Evolutionary conservation across 2,888 invertebrate genomes (phyloP).

Genomic region (Cerastoderma edule): DNA sequence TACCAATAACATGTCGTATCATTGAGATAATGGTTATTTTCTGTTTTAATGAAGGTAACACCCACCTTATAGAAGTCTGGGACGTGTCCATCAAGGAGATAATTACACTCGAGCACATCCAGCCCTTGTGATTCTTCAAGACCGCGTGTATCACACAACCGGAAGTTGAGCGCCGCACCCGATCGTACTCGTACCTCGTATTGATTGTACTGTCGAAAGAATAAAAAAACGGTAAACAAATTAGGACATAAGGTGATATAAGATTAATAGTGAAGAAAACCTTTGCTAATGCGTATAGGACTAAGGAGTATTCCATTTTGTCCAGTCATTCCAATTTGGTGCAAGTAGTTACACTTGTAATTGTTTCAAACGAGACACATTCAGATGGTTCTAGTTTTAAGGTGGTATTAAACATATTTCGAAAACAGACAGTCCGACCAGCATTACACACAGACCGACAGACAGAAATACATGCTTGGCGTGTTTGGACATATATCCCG

Average conservation of each 20-base stretch:
- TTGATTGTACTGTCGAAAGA: slow-evolving; percentile 52
- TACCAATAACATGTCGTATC: too few relatives aligned
- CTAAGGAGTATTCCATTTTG: not conserved
- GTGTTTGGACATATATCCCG: too few relatives aligned
- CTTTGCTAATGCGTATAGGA: not conserved
- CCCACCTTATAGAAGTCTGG: slow-evolving; percentile 45
- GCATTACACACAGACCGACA: too few relatives aligned
- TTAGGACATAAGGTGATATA: not conserved
- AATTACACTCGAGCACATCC: slow-evolving; percentile 55
- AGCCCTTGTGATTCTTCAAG: slow-evolving; percentile 64
- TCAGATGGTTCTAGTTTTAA: not conserved
- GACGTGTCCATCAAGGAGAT: slow-evolving; percentile 61
- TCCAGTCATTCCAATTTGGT: not conserved
- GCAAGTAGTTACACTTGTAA: not conserved
- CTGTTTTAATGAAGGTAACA: too few relatives aligned
- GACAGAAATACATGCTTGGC: too few relatives aligned
- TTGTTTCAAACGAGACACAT: not conserved
- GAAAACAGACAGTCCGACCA: too few relatives aligned
- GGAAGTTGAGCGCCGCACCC: slow-evolving; percentile 53
- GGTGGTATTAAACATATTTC: too few relatives aligned
- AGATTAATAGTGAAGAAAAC: not conserved
- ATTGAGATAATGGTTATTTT: too few relatives aligned
- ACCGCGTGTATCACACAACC: slow-evolving; percentile 68
- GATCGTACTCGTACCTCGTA: slow-evolving; percentile 55
- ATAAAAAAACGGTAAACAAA: slow-evolving; percentile 7